Base-by-base conservation (phyloP, 1,140 invertebrate species). In the Formica exsecta region DNA sequence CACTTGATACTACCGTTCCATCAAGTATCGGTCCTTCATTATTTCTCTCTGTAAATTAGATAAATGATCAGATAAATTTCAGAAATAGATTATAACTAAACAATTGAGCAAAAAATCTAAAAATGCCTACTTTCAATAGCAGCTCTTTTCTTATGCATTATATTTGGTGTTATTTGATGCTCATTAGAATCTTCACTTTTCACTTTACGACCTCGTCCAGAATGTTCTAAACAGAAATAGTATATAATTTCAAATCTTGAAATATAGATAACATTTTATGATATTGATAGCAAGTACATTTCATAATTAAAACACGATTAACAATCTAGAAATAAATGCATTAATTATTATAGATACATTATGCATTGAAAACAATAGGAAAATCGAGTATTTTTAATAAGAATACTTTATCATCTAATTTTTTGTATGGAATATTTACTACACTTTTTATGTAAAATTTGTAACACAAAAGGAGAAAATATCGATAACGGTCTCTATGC, bases 141-240 rank as follows among this genome's bases (percentile, higher is more conserved):
- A 68, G 84, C 80, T 86, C 92, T 91, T 79, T 94, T 94, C 89
- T 94, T 94, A 51, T 87, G 86, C 57, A 87, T 84, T 75, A 64
- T 86, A 71, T 89, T 90, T 76, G 93, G 76, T 11, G 93, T 90
- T 59, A 90, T 88, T 86, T 92, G 89, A 71, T 92, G 93, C n/a
- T 95, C 94, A 29, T 92, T 93, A 9, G 90, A 64, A 41, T 95
- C 94, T 85, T 95, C 94, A 36, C 89, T 88, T 92, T 95, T 95
- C 77, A 85, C 83, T 92, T 93, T 94, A 54, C 93, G 73, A 89
- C 94, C 92, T 36, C 92, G 93, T 79, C 93, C 90, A 85, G 90
- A 90, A 89, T 93, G 93, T 85, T 95, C 94, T 94, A 79, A 48
- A 86, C 25, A 65, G 36, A 57, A 9, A 57, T 29, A 84, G 64